Percentiles rank a stretch among this genome's conserved stretches.
phyloP scores from a whole-genome alignment of 2,113 vertebrate species.

The Chamaetylas fuelleborni region DNA sequence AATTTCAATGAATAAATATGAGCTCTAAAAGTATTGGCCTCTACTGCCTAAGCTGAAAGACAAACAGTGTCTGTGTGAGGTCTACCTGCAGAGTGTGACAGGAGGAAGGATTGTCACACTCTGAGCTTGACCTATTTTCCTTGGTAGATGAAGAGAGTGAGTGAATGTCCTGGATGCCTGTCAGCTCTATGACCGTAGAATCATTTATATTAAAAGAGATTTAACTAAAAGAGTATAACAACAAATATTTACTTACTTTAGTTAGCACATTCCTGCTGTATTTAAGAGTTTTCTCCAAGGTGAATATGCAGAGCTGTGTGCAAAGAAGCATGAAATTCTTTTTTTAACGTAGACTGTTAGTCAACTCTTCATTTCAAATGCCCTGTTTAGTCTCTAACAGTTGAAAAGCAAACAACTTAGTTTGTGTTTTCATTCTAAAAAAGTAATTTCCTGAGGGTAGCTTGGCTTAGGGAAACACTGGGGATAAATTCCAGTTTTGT shows the following conservation, averaged over 20 bases:
- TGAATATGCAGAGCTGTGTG: neutral
- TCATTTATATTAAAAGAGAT: neutral
- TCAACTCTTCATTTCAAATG: conserved; percentile 15
- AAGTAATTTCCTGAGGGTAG: neutral
- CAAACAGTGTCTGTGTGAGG: neutral
- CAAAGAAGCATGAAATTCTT: neutral
- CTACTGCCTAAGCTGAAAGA: neutral
- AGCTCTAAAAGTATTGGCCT: neutral
- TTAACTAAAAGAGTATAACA: neutral
- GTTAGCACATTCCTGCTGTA: neutral
- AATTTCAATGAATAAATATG: neutral
- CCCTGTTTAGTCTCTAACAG: neutral
- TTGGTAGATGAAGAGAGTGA: neutral
- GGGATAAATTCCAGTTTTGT: neutral
- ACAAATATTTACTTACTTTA: conserved; percentile 17
- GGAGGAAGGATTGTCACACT: neutral
- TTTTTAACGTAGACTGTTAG: neutral
- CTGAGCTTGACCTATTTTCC: neutral
- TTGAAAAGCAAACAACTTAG: neutral
- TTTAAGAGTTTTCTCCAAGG: neutral
- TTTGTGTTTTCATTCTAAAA: neutral
- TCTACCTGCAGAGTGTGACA: neutral
- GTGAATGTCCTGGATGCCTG: neutral
- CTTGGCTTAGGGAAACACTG: neutral
- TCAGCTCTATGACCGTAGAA: neutral